Conservation (phyloP, 2,113 vertebrate species). For the Phodopus roborovskii region DNA sequence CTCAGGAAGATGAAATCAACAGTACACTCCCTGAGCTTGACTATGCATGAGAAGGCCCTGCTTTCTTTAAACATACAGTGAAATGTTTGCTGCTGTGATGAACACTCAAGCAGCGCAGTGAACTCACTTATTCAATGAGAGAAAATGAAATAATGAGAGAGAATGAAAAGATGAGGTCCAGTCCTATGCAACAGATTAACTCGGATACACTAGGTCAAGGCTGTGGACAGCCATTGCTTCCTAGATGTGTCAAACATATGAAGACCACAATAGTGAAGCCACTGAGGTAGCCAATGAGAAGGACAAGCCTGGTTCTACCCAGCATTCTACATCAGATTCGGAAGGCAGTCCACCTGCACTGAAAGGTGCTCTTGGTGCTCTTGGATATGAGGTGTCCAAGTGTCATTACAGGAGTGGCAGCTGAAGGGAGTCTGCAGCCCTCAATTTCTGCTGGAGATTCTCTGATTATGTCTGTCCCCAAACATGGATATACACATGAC, state of each 20-base stretch:
- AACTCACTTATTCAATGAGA: neutral
- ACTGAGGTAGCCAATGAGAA: neutral
- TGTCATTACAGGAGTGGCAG: no score
- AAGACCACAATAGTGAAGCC: neutral
- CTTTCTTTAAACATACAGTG: neutral
- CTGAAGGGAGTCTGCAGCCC: neutral
- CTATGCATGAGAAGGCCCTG: neutral
- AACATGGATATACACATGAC: fast-evolving
- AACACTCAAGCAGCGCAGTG: neutral
- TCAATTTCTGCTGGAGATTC: neutral
- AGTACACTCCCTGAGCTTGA: neutral
- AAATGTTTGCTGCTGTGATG: neutral
- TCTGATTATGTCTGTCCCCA: fast-evolving
- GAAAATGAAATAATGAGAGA: neutral
- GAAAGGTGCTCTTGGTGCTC: neutral
- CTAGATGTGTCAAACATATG: neutral
- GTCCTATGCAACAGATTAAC: neutral
- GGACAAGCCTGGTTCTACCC: neutral
- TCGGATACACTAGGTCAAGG: neutral
- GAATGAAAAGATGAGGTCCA: neutral
- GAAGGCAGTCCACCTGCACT: neutral
- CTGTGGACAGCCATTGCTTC: neutral
- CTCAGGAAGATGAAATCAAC: fast-evolving
- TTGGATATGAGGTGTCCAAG: neutral
- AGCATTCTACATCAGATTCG: neutral